Conservation (phyloP, 2,888 invertebrate genomes). For the Drosophila subquinaria region DNA sequence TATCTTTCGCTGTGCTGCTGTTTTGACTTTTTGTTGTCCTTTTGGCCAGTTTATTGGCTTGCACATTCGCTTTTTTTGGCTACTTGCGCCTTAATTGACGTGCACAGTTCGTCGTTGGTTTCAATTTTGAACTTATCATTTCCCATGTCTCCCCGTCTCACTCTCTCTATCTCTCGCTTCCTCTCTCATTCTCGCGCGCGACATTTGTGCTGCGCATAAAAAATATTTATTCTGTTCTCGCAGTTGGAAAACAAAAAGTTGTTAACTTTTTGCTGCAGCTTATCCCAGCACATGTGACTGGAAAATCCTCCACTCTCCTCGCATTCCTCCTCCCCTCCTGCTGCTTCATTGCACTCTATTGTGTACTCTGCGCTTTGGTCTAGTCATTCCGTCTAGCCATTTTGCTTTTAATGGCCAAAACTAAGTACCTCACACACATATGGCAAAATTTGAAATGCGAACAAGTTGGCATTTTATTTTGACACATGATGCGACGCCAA, state of each 20-base stretch:
- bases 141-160: background rate
- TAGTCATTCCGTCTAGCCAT: conserved; percentile 35
- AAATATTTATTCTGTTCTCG: conserved; percentile 50
- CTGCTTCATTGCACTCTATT: conserved; percentile 4
- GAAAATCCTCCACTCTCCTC: conserved; percentile 18
- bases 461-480: conserved; percentile 56
- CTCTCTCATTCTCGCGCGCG: background rate
- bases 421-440: conserved; percentile 53
- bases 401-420: conserved; percentile 51
- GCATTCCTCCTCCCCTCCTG: background rate
- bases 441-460: conserved; percentile 38
- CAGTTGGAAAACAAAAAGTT: conserved; percentile 60
- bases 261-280: conserved; percentile 48
- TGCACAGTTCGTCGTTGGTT: conserved; percentile 52
- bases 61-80: conserved; percentile 30
- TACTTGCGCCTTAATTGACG: conserved; percentile 64
- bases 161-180: background rate
- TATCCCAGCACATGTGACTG: conserved; percentile 39
- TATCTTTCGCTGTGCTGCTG: conserved; percentile 3
- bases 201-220: conserved; percentile 28
- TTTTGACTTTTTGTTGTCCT: conserved; percentile 13
- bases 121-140: conserved; percentile 61
- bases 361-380: conserved; percentile 8
- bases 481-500: conserved; percentile 52
- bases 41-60: conserved; percentile 52